Evolutionary conservation across 2,113 vertebrate species (phyloP).

Genomic region (human (Homo sapiens)): GRCh38 chr1:83326001-83326500

Average conservation of each 20-base stretch:
- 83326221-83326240: background rate
- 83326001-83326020: background rate
- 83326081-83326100: background rate
- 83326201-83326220: background rate
- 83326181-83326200: background rate
- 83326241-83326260: background rate
- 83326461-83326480: background rate
- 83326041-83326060: background rate
- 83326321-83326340: background rate
- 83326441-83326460: constrained; percentile 16
- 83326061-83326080: background rate
- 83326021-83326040: background rate
- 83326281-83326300: background rate
- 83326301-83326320: background rate
- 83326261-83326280: background rate
- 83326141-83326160: background rate
- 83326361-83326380: background rate
- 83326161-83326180: background rate
- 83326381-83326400: background rate
- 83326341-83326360: background rate
- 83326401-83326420: background rate
- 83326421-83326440: background rate
- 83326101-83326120: background rate
- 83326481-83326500: background rate
- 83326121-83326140: background rate